Conservation (phyloP, 2,113 vertebrate species). For the Anoura caudifer region DNA sequence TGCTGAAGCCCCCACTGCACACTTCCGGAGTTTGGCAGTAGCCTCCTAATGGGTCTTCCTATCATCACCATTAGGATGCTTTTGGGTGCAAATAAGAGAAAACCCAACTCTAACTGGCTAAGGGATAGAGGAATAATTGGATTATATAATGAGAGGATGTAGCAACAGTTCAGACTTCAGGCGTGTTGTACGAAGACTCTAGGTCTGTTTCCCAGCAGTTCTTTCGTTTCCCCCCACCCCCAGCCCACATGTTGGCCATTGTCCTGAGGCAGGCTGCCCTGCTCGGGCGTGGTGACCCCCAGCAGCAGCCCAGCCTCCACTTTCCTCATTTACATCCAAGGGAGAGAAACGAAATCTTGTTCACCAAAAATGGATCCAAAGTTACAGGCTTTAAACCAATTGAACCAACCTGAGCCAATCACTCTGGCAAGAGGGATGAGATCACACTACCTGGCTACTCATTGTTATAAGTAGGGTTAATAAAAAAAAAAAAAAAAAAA, state of each 20-base stretch:
- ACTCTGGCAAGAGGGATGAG: background rate
- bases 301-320: background rate
- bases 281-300: fast-evolving
- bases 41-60: background rate
- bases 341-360: background rate
- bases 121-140: background rate
- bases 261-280: background rate
- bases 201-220: background rate
- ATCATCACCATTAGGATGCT: background rate
- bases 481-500: background rate
- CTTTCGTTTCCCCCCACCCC: too few relatives aligned
- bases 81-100: background rate
- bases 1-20: background rate
- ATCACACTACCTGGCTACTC: background rate
- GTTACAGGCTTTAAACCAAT: background rate
- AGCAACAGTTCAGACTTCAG: background rate
- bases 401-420: background rate
- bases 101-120: background rate
- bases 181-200: background rate
- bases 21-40: background rate
- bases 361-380: background rate
- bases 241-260: too few relatives aligned
- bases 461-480: background rate
- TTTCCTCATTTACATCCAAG: background rate
- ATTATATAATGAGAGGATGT: background rate